phyloP scores from a whole-genome alignment of 2,113 vertebrate species.

The Tragelaphus buxtoni region DNA sequence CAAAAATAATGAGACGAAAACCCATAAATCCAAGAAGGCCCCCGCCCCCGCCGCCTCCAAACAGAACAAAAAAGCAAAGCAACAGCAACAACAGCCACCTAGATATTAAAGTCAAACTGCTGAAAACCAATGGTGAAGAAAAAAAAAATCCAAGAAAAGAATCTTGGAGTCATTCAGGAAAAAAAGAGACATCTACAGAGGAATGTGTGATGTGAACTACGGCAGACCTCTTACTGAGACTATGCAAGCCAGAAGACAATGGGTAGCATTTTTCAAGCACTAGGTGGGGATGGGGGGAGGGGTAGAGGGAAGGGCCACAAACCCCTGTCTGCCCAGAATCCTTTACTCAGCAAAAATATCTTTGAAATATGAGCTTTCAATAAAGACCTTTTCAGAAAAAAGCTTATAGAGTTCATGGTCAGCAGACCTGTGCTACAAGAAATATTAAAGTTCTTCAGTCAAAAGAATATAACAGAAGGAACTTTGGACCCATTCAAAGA shows the following conservation, averaged over 20 bases:
- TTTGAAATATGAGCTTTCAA: background rate
- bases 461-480: background rate
- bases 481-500: background rate
- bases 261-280: too few species aligned
- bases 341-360: background rate
- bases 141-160: background rate
- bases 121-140: background rate
- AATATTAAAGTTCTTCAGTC: background rate
- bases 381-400: background rate
- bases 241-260: background rate
- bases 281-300: background rate
- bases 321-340: background rate
- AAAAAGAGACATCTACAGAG: background rate
- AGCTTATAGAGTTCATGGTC: background rate
- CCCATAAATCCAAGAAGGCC: background rate
- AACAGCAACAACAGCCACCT: background rate
- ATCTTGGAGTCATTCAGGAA: background rate
- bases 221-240: background rate
- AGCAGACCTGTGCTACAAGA: background rate
- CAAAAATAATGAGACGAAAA: background rate
- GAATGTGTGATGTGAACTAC: accelerated
- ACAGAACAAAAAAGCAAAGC: too few species aligned
- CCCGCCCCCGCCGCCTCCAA: too few species aligned
- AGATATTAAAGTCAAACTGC: background rate
- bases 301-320: background rate